phyloP scores from a whole-genome alignment of 2,113 vertebrate genomes.

The Bucco capensis region DNA sequence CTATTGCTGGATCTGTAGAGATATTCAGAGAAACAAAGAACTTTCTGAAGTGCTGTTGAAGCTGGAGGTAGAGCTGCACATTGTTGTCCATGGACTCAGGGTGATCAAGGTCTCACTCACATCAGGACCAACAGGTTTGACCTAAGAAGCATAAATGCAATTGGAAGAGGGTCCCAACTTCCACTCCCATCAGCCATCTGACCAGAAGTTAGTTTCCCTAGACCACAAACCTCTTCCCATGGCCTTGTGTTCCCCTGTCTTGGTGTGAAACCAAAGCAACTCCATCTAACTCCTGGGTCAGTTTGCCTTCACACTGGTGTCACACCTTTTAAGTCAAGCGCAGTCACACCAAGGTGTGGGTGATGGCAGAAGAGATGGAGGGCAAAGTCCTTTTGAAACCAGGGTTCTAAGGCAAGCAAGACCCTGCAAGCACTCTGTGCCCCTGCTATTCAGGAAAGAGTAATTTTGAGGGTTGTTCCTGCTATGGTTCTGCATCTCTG shows the following conservation, averaged over 20 bases:
- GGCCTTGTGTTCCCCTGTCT: not conserved
- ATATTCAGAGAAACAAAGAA: too few species aligned
- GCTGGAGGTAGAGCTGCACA: not conserved
- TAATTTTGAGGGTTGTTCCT: not conserved
- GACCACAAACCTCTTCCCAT: not conserved
- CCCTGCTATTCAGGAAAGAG: not conserved
- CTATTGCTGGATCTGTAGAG: too few species aligned
- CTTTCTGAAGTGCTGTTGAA: too few species aligned
- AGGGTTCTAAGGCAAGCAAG: not conserved
- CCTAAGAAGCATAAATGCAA: not conserved
- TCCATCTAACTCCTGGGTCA: not conserved
- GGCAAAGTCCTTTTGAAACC: not conserved
- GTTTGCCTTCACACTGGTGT: not conserved
- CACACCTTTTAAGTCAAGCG: not conserved
- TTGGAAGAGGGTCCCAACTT: not conserved
- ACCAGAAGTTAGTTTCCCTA: not conserved
- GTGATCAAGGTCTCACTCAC: not conserved
- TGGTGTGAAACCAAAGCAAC: not conserved
- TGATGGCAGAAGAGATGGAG: not conserved
- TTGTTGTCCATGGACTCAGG: not conserved
- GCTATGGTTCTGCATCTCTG: not conserved
- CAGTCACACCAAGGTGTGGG: fast-evolving
- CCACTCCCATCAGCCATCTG: not conserved
- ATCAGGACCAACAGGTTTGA: not conserved
- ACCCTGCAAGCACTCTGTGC: not conserved